Evolutionary conservation across 1,140 invertebrate species (phyloP), one percentile per base, ranked within the genome.

Genomic region (Tetragnatha versicolor): DNA sequence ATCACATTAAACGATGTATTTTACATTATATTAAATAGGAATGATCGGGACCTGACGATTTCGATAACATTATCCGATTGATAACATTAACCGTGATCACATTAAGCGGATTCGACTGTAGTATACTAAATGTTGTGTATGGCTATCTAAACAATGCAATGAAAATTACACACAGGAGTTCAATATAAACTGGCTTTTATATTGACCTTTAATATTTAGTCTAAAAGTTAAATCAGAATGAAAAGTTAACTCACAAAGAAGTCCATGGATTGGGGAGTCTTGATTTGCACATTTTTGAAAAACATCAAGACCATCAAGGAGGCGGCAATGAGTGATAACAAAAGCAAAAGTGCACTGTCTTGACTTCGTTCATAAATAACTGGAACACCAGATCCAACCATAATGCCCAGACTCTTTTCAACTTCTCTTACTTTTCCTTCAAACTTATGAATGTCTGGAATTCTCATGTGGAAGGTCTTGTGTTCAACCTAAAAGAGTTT

Each of bases 371-470:
- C 92, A 84, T 96, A 98, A 22, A 91, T 89, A 2, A 98, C 89
- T 20, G 94, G 91, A 10, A 98, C 90, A 76, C 90, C 89, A 83
- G 88, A 81, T 35, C 89, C 90, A 80, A 84, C 82, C 83, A 88
- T 89, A 49, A 98, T 92, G 22, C 72, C 88, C 84, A 84, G 89
- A 85, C 87, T 82, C 35, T 81, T 75, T 83, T 98, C 96, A 10
- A 92, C 91, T 81, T 92, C 90, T 55, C 95, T 88, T 49, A 98
- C 84, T 87, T 95, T 96, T 83, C 93, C 92, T 86, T 97, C 95
- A 85, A 97, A 93, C 80, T 92, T 90, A 45, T 92, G 89, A 17
- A 92, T 90, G 84, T 95, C 92, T 1, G 91, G 91, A 14, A 96
- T 90, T 83, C 92, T 92, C 92, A 97, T 94, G 81, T 93, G 91